Evolutionary conservation across 2,888 invertebrate genomes (phyloP).

Genomic region (Melanotus villosus): DNA sequence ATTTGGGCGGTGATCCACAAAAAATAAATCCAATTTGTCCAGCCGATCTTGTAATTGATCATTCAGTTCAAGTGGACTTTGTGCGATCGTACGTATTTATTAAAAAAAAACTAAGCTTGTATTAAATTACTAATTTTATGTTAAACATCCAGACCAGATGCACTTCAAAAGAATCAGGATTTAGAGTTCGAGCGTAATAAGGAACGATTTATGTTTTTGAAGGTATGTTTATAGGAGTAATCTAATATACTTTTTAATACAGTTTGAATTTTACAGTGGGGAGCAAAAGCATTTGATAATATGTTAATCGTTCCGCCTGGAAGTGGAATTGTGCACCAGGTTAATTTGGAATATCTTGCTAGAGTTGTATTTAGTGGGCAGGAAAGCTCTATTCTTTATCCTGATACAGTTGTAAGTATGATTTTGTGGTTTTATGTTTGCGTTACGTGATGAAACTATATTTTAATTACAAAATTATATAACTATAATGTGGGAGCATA

Average conservation of each 20-base stretch:
- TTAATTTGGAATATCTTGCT: conserved; percentile 95
- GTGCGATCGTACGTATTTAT: conserved; percentile 79
- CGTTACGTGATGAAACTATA: no score
- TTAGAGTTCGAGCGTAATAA: conserved; percentile 96
- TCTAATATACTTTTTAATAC: background rate
- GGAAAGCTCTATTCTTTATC: conserved; percentile 73
- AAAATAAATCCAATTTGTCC: conserved; percentile 98
- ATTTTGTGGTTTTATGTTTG: no score
- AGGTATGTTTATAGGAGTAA: conserved; percentile 72
- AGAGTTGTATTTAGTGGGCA: conserved; percentile 87
- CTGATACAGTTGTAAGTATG: conserved; percentile 79
- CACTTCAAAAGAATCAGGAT: conserved; percentile 92
- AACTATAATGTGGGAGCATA: no score
- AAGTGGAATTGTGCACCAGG: conserved; percentile 98
- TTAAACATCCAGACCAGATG: conserved; percentile 87
- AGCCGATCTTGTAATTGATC: conserved; percentile 98
- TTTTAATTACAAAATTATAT: no score
- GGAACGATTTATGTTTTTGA: conserved; percentile 95
- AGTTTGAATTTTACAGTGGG: conserved; percentile 82
- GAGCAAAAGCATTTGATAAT: conserved; percentile 94
- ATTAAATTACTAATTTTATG: no score
- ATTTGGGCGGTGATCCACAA: conserved; percentile 89
- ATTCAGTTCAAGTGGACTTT: conserved; percentile 98
- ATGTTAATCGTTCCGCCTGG: conserved; percentile 99
- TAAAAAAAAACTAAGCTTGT: no score